phyloP scores from a whole-genome alignment of 2,888 invertebrate genomes.

The Lordiphosa andalusiaca region DNA sequence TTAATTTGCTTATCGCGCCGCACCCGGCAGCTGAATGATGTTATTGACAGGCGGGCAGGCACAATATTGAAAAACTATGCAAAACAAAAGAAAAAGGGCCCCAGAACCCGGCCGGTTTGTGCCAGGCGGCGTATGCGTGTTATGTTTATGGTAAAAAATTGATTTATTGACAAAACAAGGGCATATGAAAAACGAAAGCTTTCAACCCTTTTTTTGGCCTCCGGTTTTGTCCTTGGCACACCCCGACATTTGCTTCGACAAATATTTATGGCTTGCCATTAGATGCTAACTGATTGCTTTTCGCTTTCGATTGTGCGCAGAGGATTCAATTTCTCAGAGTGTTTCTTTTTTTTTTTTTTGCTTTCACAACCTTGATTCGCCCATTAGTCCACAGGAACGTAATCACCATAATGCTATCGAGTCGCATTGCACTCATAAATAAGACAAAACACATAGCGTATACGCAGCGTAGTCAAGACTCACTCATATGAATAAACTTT shows the following conservation, averaged over 20 bases:
- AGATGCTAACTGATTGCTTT: constrained; percentile 76
- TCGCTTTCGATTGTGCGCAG: constrained; percentile 58
- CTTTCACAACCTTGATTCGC: constrained; percentile 21
- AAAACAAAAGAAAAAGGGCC: constrained; percentile 24
- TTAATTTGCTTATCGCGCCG: constrained; percentile 76
- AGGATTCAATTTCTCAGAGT: constrained; percentile 56
- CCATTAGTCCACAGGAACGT: constrained; percentile 68
- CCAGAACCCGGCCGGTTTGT: constrained; percentile 1
- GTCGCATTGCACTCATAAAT: constrained; percentile 61
- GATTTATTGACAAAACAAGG: constrained; percentile 76
- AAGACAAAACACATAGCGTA: constrained; percentile 65
- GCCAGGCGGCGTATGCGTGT: constrained; percentile 71
- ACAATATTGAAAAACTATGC: constrained; percentile 48
- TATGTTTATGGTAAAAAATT: constrained; percentile 69
- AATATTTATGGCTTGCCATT: constrained; percentile 77
- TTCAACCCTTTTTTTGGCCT: constrained; percentile 47
- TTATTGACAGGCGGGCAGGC: constrained; percentile 58
- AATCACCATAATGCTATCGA: constrained; percentile 68
- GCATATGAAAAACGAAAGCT: constrained; percentile 37
- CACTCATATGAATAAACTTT: constrained; percentile 70
- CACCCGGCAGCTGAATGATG: constrained; percentile 64
- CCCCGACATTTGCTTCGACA: constrained; percentile 43
- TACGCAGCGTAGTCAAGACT: constrained; percentile 48
- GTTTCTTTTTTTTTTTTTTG: constrained; percentile 36
- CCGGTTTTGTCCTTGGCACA: constrained; percentile 42